Conservation (phyloP, 2,113 vertebrate genomes). For the Periophthalmodon schlosseri region DNA sequence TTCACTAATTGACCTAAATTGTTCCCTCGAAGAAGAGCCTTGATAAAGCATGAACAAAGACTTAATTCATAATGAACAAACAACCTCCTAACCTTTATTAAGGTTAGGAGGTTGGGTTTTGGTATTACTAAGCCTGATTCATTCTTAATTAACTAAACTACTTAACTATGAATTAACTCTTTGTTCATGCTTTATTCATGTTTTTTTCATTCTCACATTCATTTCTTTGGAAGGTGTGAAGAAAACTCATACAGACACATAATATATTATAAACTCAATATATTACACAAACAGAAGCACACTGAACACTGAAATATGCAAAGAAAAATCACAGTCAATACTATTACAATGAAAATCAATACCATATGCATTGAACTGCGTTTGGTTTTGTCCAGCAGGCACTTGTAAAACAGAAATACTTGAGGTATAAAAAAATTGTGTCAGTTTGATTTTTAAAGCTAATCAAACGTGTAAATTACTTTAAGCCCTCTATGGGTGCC, state of each 20-base stretch:
- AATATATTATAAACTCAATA: neutral
- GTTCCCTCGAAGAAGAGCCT: neutral
- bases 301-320: neutral
- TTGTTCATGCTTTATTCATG: too few species aligned
- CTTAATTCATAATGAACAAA: too few species aligned
- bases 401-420: constrained; percentile 3
- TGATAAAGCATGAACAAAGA: too few species aligned
- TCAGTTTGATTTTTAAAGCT: neutral
- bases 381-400: neutral
- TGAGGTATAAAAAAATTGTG: neutral
- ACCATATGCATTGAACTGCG: constrained; percentile 2
- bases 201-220: neutral
- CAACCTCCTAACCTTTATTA: too few species aligned
- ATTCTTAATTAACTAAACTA: too few species aligned
- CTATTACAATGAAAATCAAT: neutral
- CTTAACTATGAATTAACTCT: too few species aligned
- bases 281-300: neutral
- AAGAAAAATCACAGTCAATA: neutral
- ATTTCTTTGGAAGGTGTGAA: neutral
- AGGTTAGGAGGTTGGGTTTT: too few species aligned
- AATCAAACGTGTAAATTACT: neutral
- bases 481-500: neutral
- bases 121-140: too few species aligned
- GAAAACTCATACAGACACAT: neutral
- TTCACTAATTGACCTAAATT: neutral